Percentiles rank a stretch among this genome's conserved stretches.
Conservation (phyloP, 2,113 vertebrate genomes). For the Mungos mungo region DNA sequence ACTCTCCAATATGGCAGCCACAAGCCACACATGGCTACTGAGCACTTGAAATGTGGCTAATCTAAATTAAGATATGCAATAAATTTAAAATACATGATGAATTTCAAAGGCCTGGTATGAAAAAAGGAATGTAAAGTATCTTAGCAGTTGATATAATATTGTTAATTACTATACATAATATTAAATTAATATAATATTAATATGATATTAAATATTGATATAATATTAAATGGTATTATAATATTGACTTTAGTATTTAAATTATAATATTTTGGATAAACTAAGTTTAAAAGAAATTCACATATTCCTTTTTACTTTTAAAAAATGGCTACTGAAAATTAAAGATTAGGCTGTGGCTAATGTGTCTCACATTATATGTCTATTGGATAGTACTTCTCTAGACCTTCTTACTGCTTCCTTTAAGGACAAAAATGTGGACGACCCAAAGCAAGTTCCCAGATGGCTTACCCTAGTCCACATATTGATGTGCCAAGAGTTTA, state of each 20-base stretch:
- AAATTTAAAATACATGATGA: not conserved
- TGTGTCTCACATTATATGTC: not conserved
- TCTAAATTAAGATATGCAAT: not conserved
- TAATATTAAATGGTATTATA: not conserved
- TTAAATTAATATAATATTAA: too few relatives aligned
- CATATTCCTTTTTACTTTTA: not conserved
- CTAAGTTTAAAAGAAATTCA: not conserved
- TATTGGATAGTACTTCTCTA: not conserved
- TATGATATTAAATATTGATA: not conserved
- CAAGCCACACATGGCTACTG: not conserved
- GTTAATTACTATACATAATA: not conserved
- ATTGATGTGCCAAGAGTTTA: not conserved
- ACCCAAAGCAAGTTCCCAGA: not conserved
- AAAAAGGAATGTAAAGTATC: not conserved
- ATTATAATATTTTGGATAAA: not conserved
- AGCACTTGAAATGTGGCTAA: not conserved
- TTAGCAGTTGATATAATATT: not conserved
- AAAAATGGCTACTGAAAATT: not conserved
- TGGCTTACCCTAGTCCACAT: not conserved
- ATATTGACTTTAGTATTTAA: not conserved
- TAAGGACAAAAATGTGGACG: not conserved
- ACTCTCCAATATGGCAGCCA: not conserved
- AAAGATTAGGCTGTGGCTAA: not conserved
- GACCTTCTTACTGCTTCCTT: not conserved
- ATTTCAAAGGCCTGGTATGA: not conserved